Evolutionary conservation across 1,140 invertebrate species (phyloP), one percentile per base, ranked within the genome.

Genomic region (Mylabris phalerata): DNA sequence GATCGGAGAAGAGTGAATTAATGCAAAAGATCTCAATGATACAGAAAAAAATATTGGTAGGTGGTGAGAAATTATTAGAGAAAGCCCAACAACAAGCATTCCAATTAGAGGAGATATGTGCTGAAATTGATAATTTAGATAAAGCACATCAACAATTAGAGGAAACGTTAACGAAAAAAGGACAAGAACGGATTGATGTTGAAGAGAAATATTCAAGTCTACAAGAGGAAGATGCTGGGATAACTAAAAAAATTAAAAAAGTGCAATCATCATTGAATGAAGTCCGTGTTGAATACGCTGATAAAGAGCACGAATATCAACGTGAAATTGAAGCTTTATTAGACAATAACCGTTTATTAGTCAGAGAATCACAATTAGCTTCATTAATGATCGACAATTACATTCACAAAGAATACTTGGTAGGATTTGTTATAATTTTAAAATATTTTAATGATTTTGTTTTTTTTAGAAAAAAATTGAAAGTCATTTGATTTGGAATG

Each of bases 31-130:
- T 99, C 52, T 82, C 88, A 61, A 87, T 87, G 19, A 82, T 99
- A 47, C 93, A 98, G 74, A 93, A 92, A 55, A 95, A 97, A 73
- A 95, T 99, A 50, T 82, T 99, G 19, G 90, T 98, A 6, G 98
- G 98, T 1, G 98, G 97, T 5, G 97, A 98, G 77, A 99, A 99
- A 79, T 80, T 99, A 6, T 80, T 99, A 55, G 95, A 98, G 73
- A 98, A 98, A 73, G 95, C 95, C 0, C 93, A 98, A 75, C 95
- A 99, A 71, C 92, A 98, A 64, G 80, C 86, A 56, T 73, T 74
- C 48, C 77, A 98, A 24, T 78, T 99, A 10, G 92, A 94, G 65
- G 90, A 92, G 58, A 92, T 93, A 2, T 88, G 92, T n/a, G 80
- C 82, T 32, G 95, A 99, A 74, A 77, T 99, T 45, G 91, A 97